Base-by-base conservation (phyloP, 64 coral and sea anemone genomes). In the Stylophora pistillata region DNA sequence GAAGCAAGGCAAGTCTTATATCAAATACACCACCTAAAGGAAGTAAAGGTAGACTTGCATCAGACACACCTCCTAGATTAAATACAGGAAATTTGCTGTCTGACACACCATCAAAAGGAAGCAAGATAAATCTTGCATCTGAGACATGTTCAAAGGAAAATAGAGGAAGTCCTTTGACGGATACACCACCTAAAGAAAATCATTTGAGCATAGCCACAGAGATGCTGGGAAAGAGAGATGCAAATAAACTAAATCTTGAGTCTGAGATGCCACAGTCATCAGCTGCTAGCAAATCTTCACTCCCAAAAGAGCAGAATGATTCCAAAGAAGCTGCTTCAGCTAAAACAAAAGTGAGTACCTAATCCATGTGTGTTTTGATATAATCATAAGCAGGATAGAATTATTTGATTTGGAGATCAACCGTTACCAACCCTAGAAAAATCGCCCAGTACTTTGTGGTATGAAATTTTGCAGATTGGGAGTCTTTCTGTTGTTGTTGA, bases 1-100 rank as follows among this genome's bases (percentile, higher is more conserved):
- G 66, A 83, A 83, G 69, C 58, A 75, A 61, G 12, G 14, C 33
- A 76, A 84, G 59, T 31, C n/a, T 71, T 9, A 2, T 37, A 41
- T 81, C 85, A 30, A 26, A 27, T 9, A 74, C 68, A 17, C 77
- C 58, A 23, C 71, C 68, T 15, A 88, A 88, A 58, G 59, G 68
- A 76, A 84, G 56, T 52, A 76, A 62, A 13, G 16, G n/a, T 58
- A 84, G 59, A 53, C 16, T 71, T 13, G 14, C 23, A 26, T 72
- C 76, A 7, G 55, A 56, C 12, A 74, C 63, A 14, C 85, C 73
- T 30, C 77, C 77, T 21, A 81, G 81, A 58, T 41, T 55, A 74
- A 82, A 56, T 29, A 74, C 52, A 5, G 14, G 23, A 82, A 81
- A 56, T 28, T 15, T 66, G 11, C 9, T 26, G 30, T 71, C 61